phyloP scores from a whole-genome alignment of 2,113 vertebrate genomes.

The Gasterosteus nipponicus region DNA sequence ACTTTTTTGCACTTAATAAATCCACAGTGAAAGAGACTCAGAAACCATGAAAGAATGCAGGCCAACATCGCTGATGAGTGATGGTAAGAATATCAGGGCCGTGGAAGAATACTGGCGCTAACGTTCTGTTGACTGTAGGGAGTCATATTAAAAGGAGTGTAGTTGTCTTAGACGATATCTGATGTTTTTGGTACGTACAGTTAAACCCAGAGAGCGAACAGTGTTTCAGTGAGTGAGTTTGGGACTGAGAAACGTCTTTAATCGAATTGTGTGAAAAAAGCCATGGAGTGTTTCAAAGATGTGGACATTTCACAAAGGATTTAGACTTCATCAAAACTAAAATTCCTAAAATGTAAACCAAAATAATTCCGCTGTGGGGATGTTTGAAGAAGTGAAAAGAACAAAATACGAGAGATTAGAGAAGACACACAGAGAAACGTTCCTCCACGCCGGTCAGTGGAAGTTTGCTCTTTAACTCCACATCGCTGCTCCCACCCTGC shows the following conservation, averaged over 20 bases:
- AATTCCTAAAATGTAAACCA: background rate
- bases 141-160: background rate
- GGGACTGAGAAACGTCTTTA: background rate
- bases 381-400: background rate
- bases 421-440: slow-evolving; percentile 19
- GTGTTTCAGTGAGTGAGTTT: background rate
- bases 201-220: background rate
- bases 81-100: background rate
- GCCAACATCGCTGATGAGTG: background rate
- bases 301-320: background rate
- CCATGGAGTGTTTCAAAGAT: background rate
- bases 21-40: background rate
- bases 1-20: background rate
- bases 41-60: background rate
- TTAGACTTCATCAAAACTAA: background rate
- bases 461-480: slow-evolving; percentile 70
- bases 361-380: background rate
- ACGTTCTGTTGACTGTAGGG: background rate
- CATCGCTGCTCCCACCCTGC: slow-evolving; percentile 55
- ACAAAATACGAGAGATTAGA: slow-evolving; percentile 19
- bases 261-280: background rate
- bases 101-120: background rate
- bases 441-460: slow-evolving; percentile 53
- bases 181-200: background rate
- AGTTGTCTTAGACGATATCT: background rate